These are phyloP conservation scores for Orbicella faveolata DNA, from an alignment of 64 coral and sea anemone species.

Conservation along the genomic window DNA sequence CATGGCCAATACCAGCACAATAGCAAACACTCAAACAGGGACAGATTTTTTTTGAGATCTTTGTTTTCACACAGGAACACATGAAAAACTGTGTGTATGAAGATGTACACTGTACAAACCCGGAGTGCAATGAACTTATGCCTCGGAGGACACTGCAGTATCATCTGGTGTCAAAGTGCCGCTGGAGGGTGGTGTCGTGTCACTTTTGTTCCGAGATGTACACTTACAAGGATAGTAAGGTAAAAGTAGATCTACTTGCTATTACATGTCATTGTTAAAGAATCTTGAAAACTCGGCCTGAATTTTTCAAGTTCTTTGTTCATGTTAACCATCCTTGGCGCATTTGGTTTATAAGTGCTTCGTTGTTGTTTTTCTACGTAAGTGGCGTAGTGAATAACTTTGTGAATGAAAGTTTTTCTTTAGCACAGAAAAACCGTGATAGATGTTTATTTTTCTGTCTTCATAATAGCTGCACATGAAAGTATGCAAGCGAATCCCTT, in stretches of 20 bases:
- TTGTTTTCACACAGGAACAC: constrained; percentile 62
- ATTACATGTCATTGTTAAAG: background rate
- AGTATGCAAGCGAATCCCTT: constrained; percentile 82
- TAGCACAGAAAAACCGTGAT: background rate
- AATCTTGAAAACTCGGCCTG: no score
- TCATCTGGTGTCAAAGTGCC: constrained; percentile 90
- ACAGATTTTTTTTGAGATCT: background rate
- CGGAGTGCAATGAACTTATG: constrained; percentile 92
- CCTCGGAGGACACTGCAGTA: constrained; percentile 78
- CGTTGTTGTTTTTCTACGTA: no score
- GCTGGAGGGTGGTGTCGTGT: constrained; percentile 90
- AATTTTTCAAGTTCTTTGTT: no score
- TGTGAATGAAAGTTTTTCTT: no score
- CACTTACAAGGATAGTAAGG: constrained; percentile 96
- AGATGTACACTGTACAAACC: constrained; percentile 91
- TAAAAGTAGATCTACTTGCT: background rate
- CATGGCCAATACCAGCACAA: no score
- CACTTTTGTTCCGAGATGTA: constrained; percentile 95
- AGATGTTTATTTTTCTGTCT: background rate
- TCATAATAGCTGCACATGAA: constrained; percentile 83
- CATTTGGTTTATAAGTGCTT: no score
- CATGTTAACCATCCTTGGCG: no score
- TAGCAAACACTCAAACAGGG: background rate
- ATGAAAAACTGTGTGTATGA: constrained; percentile 90
- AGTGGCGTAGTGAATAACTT: no score